Evolutionary conservation across 2,888 invertebrate species (phyloP).

Genomic region (Phorcus lineatus): DNA sequence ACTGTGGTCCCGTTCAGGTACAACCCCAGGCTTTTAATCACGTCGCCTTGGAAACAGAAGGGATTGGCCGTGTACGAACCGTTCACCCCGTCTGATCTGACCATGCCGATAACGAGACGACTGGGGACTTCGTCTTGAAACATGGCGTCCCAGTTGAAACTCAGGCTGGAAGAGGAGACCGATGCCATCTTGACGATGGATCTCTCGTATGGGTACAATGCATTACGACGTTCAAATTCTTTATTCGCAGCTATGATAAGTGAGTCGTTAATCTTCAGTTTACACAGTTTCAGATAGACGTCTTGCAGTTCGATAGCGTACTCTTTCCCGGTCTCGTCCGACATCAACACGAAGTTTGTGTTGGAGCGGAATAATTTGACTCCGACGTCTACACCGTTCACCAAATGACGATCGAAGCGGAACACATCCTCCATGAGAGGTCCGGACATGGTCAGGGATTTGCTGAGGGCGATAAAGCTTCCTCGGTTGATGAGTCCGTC

Average conservation of each 20-base stretch:
- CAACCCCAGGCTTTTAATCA: background rate
- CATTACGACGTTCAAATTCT: background rate
- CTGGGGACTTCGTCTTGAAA: background rate
- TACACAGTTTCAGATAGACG: background rate
- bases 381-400: constrained; percentile 31
- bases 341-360: constrained; percentile 22
- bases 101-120: background rate
- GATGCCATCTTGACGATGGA: background rate
- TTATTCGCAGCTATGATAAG: background rate
- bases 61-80: background rate
- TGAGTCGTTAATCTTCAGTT: background rate
- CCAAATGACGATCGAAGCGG: constrained; percentile 26
- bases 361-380: constrained; percentile 30
- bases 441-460: constrained; percentile 27
- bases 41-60: background rate
- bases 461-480: constrained; percentile 25
- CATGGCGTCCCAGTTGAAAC: background rate
- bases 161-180: background rate
- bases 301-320: constrained; percentile 32
- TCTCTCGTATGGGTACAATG: background rate
- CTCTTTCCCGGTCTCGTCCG: background rate
- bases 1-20: background rate
- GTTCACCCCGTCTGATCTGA: background rate
- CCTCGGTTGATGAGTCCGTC: constrained; percentile 22
- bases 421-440: constrained; percentile 34